phyloP scores from a whole-genome alignment of 2,888 invertebrate species.

The Ornithoptera alexandrae region DNA sequence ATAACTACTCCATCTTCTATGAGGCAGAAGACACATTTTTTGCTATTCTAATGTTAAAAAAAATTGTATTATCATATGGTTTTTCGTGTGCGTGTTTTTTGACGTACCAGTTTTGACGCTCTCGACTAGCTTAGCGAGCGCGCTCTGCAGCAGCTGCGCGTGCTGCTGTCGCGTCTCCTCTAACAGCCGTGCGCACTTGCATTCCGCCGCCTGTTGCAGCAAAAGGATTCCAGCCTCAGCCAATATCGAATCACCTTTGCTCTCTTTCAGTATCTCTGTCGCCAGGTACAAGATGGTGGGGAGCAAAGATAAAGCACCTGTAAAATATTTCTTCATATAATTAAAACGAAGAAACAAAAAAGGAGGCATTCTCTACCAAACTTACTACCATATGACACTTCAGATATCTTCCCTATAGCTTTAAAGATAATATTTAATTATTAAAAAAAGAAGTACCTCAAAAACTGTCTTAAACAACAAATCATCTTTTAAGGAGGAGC shows the following conservation, averaged over 20 bases:
- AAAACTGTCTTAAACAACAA: too few species aligned
- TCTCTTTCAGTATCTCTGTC: slow-evolving; percentile 93
- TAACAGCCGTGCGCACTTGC: slow-evolving; percentile 83
- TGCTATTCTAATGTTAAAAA: too few species aligned
- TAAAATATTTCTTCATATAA: too few species aligned
- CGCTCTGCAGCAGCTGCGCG: slow-evolving; percentile 90
- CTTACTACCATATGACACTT: too few species aligned
- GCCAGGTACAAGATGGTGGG: slow-evolving; percentile 95
- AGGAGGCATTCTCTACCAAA: too few species aligned
- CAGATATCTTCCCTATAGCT: too few species aligned
- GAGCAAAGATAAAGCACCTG: slow-evolving; percentile 90
- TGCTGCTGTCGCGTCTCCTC: slow-evolving; percentile 86
- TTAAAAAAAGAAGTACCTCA: too few species aligned
- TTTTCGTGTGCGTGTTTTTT: not conserved
- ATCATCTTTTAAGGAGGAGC: too few species aligned
- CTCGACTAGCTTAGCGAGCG: slow-evolving; percentile 93
- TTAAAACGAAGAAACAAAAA: too few species aligned
- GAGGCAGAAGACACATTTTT: not conserved
- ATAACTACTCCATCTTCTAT: not conserved
- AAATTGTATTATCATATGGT: too few species aligned
- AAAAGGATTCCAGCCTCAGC: slow-evolving; percentile 86
- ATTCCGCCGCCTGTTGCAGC: slow-evolving; percentile 88
- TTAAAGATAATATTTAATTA: too few species aligned
- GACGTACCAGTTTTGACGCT: slow-evolving; percentile 88
- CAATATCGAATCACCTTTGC: slow-evolving; percentile 82